Base-by-base conservation (phyloP, 2,888 invertebrate species). In the Ferrisia virgata region DNA sequence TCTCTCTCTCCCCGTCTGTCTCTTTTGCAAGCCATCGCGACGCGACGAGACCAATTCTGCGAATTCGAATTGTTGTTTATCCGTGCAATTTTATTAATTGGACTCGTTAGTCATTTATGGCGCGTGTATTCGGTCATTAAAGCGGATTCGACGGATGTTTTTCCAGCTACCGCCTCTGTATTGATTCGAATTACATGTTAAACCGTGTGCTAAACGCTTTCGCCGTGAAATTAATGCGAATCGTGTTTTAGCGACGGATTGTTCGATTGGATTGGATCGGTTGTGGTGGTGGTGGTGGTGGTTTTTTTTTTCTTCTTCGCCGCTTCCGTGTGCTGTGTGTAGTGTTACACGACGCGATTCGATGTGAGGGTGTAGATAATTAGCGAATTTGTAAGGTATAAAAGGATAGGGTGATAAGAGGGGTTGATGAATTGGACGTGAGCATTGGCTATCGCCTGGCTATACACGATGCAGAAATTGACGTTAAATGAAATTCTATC, bases 41-140 rank as follows among this genome's bases (percentile, higher is more conserved):
- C 18, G 22, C 39, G 13, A 64, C 18, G 4, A 11, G 58, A 25
- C 28, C 13, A n/a, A 64, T 64, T 64, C n/a, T n/a, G n/a, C 25
- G 58, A 64, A 28, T 64, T 47, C 43, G 47, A 18, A 47, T 47
- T 5, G 43, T 43, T 53, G 58, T 64, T 64, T 64, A 64, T 64
- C 58, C 25, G 22, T 64, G 58, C 58, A 64, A 25, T 64, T 28
- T 64, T 64, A 64, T 64, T 64, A 64, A 64, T 64, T 64, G 58
- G 58, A 64, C 58, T 64, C 58, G 58, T 64, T 64, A 64, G 58
- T 64, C 58, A 64, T 64, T 64, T 64, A 64, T 64, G 58, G 58
- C 58, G 58, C 58, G 58, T 64, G 58, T 64, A n/a, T 47, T 47
- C 25, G 58, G 58, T 64, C 25, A 64, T 64, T 64, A 28, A 64